Evolutionary conservation across 2,888 invertebrate genomes (phyloP), one percentile per base, ranked within the genome.

Genomic region (Habroteleia sp.): DNA sequence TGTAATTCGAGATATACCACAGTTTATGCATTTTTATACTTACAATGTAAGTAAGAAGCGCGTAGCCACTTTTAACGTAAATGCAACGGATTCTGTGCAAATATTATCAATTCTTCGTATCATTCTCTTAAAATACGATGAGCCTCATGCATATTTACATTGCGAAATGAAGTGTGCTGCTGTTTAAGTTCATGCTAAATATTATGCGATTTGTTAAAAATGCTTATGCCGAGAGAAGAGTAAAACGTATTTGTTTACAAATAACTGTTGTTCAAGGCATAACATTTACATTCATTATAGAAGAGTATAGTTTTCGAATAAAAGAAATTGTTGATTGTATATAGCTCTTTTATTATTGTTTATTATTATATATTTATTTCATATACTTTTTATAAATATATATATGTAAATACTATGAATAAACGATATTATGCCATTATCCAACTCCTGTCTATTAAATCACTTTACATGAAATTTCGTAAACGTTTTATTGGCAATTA

Each of bases 1-100:
- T 20, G 20, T 20, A 20, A 20, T 20, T 20, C 20, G 20, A 20
- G n/a, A 1, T 2, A 10, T 10, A 10, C 29, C 10, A 10, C 29
- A 29, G 10, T 8, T 2, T 5, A 5, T 33, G 33, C 33, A 13
- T 13, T 13, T 4, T 33, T 33, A 37, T 16, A 8, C 37, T 14
- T 17, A 35, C 33, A 35, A 35, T 96, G 79, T 17, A 39, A 39
- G 16, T 39, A 39, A 29, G n/a, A 4, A 8, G n/a, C 29, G 29
- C 1, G 8, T 29, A 29, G 10, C n/a, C 10, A 3, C 5, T 8
- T 6, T 17, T 16, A 37, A 37, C n/a, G n/a, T n/a, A n/a, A n/a
- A n/a, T n/a, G n/a, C n/a, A n/a, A n/a, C n/a, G n/a, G n/a, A n/a
- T n/a, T n/a, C n/a, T n/a, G n/a, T 6, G 35, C 37, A 5, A 8